phyloP scores from a whole-genome alignment of 2,888 invertebrate species.

The Sarcophaga variegata region DNA sequence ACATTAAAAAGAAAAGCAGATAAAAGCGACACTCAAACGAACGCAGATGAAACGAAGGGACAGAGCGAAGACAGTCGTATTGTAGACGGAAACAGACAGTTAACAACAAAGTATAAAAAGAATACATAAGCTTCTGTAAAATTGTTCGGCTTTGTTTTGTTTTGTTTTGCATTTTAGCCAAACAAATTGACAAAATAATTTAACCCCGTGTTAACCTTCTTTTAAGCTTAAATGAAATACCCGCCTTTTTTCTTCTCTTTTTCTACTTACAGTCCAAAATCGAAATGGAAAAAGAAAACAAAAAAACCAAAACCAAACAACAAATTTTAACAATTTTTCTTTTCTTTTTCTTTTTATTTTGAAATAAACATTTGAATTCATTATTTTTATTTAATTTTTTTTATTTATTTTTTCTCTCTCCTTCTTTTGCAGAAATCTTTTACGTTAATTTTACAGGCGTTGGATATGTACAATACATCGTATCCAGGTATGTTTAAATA shows the following conservation, averaged over 20 bases:
- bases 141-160: slow-evolving; percentile 32
- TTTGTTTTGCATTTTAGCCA: not conserved
- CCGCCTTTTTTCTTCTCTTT: slow-evolving; percentile 47
- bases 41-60: not conserved
- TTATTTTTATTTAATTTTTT: slow-evolving; percentile 33
- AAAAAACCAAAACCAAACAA: not conserved
- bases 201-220: slow-evolving; percentile 70
- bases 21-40: slow-evolving; percentile 12
- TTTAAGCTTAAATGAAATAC: slow-evolving; percentile 50
- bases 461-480: slow-evolving; percentile 91
- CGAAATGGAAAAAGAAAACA: not conserved
- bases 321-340: not conserved
- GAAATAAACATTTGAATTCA: slow-evolving; percentile 16
- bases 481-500: slow-evolving; percentile 84
- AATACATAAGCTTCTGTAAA: slow-evolving; percentile 60
- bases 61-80: too few relatives aligned
- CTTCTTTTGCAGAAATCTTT: slow-evolving; percentile 91
- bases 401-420: slow-evolving; percentile 26
- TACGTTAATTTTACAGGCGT: slow-evolving; percentile 94
- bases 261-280: slow-evolving; percentile 21
- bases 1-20: not conserved
- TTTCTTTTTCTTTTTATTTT: slow-evolving; percentile 12
- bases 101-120: slow-evolving; percentile 40
- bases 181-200: slow-evolving; percentile 72
- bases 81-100: not conserved